Percentiles rank a stretch among this genome's conserved stretches.
These are phyloP conservation scores for Prunella strophiata DNA, from an alignment of 2,797 vertebrate genomes.

Conservation along the genomic window DNA sequence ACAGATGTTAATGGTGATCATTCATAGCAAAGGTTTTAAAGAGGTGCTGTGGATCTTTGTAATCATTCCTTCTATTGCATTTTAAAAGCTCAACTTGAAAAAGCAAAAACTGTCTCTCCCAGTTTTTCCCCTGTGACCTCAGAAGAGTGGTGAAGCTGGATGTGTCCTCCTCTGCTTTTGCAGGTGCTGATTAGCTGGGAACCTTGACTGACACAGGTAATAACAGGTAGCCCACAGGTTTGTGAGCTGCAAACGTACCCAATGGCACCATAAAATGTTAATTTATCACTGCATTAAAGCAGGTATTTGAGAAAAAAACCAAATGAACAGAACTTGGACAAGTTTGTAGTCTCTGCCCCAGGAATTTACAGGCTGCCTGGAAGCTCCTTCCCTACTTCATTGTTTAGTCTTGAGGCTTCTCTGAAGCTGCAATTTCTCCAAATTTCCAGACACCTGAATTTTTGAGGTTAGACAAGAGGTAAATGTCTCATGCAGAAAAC, in stretches of 20 bases:
- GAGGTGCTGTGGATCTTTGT: background rate
- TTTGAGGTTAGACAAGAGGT: background rate
- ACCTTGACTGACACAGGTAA: background rate
- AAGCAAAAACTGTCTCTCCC: background rate
- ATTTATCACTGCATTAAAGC: background rate
- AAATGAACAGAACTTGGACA: background rate
- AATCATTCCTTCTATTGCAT: background rate
- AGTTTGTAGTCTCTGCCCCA: background rate
- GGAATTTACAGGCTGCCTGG: background rate
- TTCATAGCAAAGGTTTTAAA: background rate
- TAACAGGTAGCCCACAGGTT: background rate
- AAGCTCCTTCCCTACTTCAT: background rate
- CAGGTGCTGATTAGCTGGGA: background rate
- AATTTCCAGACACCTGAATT: background rate
- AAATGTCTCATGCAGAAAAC: background rate
- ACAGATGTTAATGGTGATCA: background rate
- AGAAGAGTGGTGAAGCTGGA: background rate
- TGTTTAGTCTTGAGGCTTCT: background rate
- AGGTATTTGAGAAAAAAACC: background rate
- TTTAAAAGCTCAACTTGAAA: background rate
- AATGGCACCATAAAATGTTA: background rate
- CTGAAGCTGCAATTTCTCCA: background rate
- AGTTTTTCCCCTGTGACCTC: background rate
- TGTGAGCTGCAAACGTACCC: background rate
- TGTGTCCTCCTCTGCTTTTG: background rate